Conservation (phyloP, 2,797 vertebrate species). For the Oryzias sinensis region DNA sequence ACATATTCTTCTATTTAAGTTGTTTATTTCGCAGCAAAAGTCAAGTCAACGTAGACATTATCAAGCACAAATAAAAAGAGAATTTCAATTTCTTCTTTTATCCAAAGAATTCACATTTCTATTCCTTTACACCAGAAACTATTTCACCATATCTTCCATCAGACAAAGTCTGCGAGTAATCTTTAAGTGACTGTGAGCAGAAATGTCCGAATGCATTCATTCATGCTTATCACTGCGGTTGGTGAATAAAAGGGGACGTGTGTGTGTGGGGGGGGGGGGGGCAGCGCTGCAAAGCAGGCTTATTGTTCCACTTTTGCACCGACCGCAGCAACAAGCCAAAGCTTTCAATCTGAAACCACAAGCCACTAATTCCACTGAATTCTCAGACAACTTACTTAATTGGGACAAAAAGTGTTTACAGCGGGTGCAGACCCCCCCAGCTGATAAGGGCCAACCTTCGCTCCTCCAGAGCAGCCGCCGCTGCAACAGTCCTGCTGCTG, state of each 20-base stretch:
- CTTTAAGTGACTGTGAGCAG: conserved; percentile 20
- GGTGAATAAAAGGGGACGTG: conserved; percentile 36
- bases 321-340: conserved; percentile 33
- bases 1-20: neutral
- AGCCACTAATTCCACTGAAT: conserved; percentile 41
- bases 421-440: conserved; percentile 54
- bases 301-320: conserved; percentile 50
- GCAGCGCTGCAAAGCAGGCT: conserved; percentile 41
- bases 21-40: neutral
- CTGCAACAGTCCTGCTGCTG: conserved; percentile 44
- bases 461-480: conserved; percentile 57
- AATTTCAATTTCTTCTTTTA: too few species aligned
- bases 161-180: conserved; percentile 11
- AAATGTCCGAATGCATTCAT: conserved; percentile 48
- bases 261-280: conserved; percentile 19
- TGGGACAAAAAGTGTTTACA: conserved; percentile 68
- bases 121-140: too few species aligned
- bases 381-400: conserved; percentile 53
- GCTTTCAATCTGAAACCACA: conserved; percentile 36
- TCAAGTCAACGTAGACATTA: neutral
- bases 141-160: neutral
- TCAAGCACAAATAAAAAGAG: neutral
- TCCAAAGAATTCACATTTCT: too few species aligned
- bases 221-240: conserved; percentile 45
- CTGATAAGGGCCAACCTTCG: conserved; percentile 76